phyloP scores from a whole-genome alignment of 2,797 vertebrate species.

The Valencia hispanica region DNA sequence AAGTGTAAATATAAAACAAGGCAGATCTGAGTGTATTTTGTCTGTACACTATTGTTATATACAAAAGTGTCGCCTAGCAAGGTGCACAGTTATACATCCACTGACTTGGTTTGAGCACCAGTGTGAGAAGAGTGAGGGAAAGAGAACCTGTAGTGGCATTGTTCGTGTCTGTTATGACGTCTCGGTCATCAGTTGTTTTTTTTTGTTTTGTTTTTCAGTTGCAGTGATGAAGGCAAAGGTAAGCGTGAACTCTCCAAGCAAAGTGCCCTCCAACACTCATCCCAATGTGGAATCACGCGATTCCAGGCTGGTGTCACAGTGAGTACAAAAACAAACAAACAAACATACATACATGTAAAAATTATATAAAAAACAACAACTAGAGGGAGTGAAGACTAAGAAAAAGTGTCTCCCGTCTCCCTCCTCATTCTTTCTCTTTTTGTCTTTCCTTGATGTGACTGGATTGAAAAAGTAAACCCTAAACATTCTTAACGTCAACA shows the following conservation, averaged over 20 bases:
- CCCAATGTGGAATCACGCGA: slow-evolving; percentile 61
- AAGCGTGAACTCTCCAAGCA: slow-evolving; percentile 76
- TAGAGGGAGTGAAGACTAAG: slow-evolving; percentile 48
- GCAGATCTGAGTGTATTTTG: slow-evolving; percentile 88
- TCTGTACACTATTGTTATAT: slow-evolving; percentile 90
- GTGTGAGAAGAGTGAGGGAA: slow-evolving; percentile 82
- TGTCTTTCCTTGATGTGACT: slow-evolving; percentile 80
- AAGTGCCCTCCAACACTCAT: slow-evolving; percentile 73
- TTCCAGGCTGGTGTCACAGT: slow-evolving; percentile 79
- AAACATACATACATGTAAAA: slow-evolving; percentile 62
- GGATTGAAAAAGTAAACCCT: slow-evolving; percentile 94
- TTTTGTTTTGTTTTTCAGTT: slow-evolving; percentile 54
- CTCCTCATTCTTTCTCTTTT: slow-evolving; percentile 55
- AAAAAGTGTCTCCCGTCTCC: slow-evolving; percentile 44
- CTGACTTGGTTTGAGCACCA: slow-evolving; percentile 92
- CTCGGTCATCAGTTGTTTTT: slow-evolving; percentile 63
- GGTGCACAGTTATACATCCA: slow-evolving; percentile 91
- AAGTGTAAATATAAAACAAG: slow-evolving; percentile 92
- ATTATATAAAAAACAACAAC: slow-evolving; percentile 57
- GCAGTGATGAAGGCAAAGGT: slow-evolving; percentile 79
- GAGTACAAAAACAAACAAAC: slow-evolving; percentile 65
- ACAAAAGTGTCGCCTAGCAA: slow-evolving; percentile 92
- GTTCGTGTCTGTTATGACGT: slow-evolving; percentile 58
- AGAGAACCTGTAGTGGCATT: slow-evolving; percentile 75
- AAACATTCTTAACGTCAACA: slow-evolving; percentile 99